Percentiles rank a stretch among this genome's conserved stretches.
phyloP scores from a whole-genome alignment of 37 sponge, comb jelly and placozoan species.

The Bolinopsis microptera region DNA sequence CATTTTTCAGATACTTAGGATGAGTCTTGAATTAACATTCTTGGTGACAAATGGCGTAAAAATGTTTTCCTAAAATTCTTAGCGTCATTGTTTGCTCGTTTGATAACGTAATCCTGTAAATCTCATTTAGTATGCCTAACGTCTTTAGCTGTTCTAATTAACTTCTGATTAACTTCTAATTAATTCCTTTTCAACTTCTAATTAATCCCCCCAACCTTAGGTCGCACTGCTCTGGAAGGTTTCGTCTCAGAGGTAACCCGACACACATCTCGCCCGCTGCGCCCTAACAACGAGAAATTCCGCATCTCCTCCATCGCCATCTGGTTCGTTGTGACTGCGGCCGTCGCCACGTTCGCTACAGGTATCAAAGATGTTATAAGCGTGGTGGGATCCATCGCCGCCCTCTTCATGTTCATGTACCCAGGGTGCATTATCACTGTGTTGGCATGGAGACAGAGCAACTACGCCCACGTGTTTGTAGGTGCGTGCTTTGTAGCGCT shows the following conservation, averaged over 20 bases:
- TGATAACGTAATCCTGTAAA: too few species aligned
- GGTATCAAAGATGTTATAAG: background rate
- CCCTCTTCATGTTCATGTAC: conserved; percentile 44
- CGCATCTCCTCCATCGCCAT: background rate
- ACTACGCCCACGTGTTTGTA: conserved; percentile 3
- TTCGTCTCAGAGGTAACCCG: background rate
- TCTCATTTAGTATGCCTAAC: too few species aligned
- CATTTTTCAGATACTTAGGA: too few species aligned
- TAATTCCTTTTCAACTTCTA: too few species aligned
- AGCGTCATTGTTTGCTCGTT: too few species aligned
- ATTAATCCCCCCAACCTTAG: too few species aligned
- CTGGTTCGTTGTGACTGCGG: background rate
- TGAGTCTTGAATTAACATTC: too few species aligned
- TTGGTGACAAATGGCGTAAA: too few species aligned
- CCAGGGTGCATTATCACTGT: background rate
- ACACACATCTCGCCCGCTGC: background rate
- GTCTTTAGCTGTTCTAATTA: too few species aligned
- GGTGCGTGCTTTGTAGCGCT: background rate
- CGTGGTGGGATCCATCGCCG: background rate
- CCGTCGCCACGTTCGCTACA: conserved; percentile 2
- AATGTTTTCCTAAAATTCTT: too few species aligned
- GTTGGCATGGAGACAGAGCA: background rate
- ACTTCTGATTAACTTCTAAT: too few species aligned
- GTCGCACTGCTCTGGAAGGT: conserved; percentile 7
- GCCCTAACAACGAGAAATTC: background rate